A percentile compares a stretch with the other conserved stretches of the same genome.
Conservation (phyloP, 2,113 vertebrate genomes). For the Tretioscincus oriximinensis region DNA sequence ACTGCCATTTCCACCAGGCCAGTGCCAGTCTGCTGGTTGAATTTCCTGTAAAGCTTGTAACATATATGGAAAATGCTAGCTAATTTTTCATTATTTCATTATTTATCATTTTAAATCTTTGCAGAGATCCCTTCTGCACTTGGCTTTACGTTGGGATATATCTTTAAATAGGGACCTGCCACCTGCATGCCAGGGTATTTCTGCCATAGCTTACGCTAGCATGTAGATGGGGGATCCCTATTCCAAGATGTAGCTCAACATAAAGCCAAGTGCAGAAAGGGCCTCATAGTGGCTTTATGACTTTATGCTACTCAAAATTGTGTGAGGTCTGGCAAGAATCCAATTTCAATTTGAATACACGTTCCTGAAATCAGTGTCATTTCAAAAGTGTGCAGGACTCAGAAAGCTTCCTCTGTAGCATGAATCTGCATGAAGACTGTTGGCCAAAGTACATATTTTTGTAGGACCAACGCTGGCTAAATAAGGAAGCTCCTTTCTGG, state of each 20-base stretch:
- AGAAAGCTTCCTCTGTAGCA: conserved; percentile 9
- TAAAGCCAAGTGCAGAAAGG: too few relatives aligned
- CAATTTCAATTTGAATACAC: not conserved
- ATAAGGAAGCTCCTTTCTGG: conserved; percentile 39
- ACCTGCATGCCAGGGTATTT: too few relatives aligned
- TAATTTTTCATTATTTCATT: conserved; percentile 25
- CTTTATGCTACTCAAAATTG: conserved; percentile 46
- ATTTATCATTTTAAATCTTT: not conserved
- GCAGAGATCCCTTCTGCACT: conserved; percentile 10
- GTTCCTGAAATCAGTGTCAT: conserved; percentile 27
- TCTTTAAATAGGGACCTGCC: too few relatives aligned
- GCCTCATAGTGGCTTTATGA: not conserved
- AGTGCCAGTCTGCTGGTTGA: not conserved
- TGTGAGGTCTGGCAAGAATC: not conserved
- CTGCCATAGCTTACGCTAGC: too few relatives aligned
- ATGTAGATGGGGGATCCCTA: too few relatives aligned
- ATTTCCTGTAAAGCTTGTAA: not conserved
- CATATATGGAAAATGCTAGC: not conserved
- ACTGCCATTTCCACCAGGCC: too few relatives aligned
- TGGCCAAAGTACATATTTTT: conserved; percentile 58
- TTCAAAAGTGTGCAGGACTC: conserved; percentile 33
- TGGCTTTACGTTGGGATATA: not conserved
- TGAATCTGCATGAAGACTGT: conserved; percentile 26
- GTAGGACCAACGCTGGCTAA: conserved; percentile 46
- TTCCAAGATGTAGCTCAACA: too few relatives aligned